A percentile compares a stretch with the other conserved stretches of the same genome.
These are phyloP conservation scores for Ostrea edulis DNA, from an alignment of 1,140 invertebrate species.

Conservation along the genomic window DNA sequence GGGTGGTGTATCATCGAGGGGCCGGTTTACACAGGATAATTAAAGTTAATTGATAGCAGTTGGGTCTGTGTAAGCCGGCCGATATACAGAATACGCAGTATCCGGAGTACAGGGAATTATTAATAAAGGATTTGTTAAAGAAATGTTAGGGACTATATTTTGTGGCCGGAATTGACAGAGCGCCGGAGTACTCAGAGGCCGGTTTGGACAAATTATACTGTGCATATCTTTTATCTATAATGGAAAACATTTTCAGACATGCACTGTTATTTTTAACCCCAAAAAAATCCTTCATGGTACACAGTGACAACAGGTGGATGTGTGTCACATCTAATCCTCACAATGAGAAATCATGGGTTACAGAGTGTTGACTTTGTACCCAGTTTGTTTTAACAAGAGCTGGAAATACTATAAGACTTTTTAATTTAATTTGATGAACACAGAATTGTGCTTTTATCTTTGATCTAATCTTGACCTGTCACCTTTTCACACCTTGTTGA, in stretches of 20 bases:
- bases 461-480: conserved; percentile 27
- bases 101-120: too few relatives aligned
- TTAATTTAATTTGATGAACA: neutral
- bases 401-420: neutral
- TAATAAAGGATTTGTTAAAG: too few relatives aligned
- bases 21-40: too few relatives aligned
- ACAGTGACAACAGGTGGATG: neutral
- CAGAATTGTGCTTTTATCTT: neutral
- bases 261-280: neutral
- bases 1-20: too few relatives aligned
- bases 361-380: neutral
- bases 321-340: neutral
- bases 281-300: neutral
- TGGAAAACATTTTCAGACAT: neutral
- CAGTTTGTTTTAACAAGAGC: neutral
- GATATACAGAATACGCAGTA: too few relatives aligned
- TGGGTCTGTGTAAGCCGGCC: too few relatives aligned
- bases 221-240: too few relatives aligned
- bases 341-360: neutral
- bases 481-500: conserved; percentile 14
- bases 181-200: too few relatives aligned
- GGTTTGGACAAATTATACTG: too few relatives aligned
- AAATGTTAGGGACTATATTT: too few relatives aligned
- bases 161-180: too few relatives aligned
- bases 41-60: too few relatives aligned